phyloP scores from a whole-genome alignment of 2,797 vertebrate species.

The Arnoldichthys spilopterus region DNA sequence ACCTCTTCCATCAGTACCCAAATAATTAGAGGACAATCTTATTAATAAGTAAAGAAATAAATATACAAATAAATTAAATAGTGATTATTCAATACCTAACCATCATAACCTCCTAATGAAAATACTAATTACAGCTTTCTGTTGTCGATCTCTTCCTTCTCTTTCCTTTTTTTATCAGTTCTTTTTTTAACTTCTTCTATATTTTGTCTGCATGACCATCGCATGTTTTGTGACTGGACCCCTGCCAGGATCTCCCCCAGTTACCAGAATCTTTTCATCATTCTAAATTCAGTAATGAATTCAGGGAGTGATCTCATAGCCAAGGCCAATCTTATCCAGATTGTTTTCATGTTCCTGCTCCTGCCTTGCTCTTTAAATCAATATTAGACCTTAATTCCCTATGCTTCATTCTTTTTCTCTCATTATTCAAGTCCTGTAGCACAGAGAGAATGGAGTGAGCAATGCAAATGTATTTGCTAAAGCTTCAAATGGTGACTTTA shows the following conservation, averaged over 20 bases:
- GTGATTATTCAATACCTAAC: constrained; percentile 18
- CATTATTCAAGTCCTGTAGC: constrained; percentile 49
- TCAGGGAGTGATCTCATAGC: constrained; percentile 56
- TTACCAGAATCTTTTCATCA: constrained; percentile 55
- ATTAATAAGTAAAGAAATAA: constrained; percentile 34
- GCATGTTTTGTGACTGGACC: constrained; percentile 31
- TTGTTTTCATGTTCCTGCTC: constrained; percentile 59
- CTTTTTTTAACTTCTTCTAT: constrained; percentile 24
- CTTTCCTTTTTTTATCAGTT: not conserved
- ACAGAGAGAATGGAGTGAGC: constrained; percentile 44
- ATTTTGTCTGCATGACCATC: constrained; percentile 33
- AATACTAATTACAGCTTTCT: not conserved
- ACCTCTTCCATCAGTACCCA: constrained; percentile 20
- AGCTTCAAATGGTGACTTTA: constrained; percentile 34
- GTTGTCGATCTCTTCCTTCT: not conserved
- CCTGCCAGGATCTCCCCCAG: constrained; percentile 54
- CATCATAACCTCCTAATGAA: constrained; percentile 5
- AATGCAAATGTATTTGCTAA: constrained; percentile 39
- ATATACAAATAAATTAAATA: constrained; percentile 26
- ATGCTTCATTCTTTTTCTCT: constrained; percentile 52
- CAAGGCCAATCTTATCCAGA: constrained; percentile 48
- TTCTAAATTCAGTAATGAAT: constrained; percentile 68
- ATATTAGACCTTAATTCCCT: constrained; percentile 55
- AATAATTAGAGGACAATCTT: constrained; percentile 34
- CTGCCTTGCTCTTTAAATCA: constrained; percentile 61